Conservation (phyloP, 64 coral and sea anemone species). For the Montipora cactus region DNA sequence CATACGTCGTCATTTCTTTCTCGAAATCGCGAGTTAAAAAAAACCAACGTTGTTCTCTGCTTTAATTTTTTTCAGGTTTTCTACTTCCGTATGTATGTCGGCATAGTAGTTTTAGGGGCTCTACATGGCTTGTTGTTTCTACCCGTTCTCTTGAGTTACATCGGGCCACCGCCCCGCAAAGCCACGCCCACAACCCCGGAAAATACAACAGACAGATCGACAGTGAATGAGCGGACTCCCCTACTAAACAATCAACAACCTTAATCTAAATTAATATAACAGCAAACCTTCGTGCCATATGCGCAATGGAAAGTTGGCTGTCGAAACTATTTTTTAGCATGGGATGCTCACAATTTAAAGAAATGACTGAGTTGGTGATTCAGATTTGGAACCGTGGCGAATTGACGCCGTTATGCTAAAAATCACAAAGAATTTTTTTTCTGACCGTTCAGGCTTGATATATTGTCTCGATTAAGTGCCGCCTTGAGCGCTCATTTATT, state of each 20-base stretch:
- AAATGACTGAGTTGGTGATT: too few species aligned
- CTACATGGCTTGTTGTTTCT: conserved; percentile 91
- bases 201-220: neutral
- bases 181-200: neutral
- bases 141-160: conserved; percentile 94
- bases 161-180: conserved; percentile 66
- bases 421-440: too few species aligned
- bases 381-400: too few species aligned
- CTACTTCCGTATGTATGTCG: conserved; percentile 99
- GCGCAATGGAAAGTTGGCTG: too few species aligned
- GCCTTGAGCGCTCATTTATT: too few species aligned
- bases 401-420: too few species aligned
- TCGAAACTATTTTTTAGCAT: too few species aligned
- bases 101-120: conserved; percentile 94
- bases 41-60: neutral
- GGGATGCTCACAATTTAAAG: too few species aligned
- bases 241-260: neutral
- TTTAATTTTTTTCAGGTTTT: conserved; percentile 85
- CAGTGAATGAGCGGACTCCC: neutral
- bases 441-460: too few species aligned
- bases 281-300: too few species aligned
- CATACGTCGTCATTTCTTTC: neutral
- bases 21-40: neutral
- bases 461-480: too few species aligned
- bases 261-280: neutral